These are phyloP conservation scores for Ischnus inquisitorius DNA, from an alignment of 2,888 invertebrate genomes.

Conservation along the genomic window DNA sequence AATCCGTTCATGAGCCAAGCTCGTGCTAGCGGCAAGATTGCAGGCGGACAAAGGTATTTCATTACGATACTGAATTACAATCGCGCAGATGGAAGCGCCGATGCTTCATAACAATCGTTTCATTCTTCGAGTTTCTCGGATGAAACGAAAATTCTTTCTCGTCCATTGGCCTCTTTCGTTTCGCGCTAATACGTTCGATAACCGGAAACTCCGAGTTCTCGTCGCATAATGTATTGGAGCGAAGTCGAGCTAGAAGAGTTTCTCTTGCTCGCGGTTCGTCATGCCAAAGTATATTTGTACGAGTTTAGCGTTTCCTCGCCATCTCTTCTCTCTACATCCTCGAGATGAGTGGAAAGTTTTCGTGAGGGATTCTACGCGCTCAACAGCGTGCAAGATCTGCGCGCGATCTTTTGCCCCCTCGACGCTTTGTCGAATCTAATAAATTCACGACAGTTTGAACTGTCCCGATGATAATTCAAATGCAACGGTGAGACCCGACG, in stretches of 20 bases:
- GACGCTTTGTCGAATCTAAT: background rate
- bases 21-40: constrained; percentile 26
- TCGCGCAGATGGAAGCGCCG: constrained; percentile 2
- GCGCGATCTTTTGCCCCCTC: constrained; percentile 7
- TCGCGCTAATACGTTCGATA: background rate
- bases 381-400: constrained; percentile 29
- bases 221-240: background rate
- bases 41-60: background rate
- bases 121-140: background rate
- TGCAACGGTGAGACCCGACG: background rate
- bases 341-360: constrained; percentile 56
- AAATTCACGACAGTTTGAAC: constrained; percentile 1
- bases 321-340: background rate
- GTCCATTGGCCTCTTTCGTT: background rate
- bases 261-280: constrained; percentile 11
- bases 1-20: constrained; percentile 46
- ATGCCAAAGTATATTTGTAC: background rate
- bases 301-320: constrained; percentile 9
- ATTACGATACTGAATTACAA: constrained; percentile 31
- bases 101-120: background rate
- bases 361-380: constrained; percentile 27
- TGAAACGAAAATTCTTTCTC: background rate
- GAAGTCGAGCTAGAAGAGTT: constrained; percentile 24
- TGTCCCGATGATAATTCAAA: background rate
- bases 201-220: background rate